A percentile compares a stretch with the other conserved stretches of the same genome.
Conservation (phyloP, 2,113 vertebrate genomes). For the Silurus meridionalis region DNA sequence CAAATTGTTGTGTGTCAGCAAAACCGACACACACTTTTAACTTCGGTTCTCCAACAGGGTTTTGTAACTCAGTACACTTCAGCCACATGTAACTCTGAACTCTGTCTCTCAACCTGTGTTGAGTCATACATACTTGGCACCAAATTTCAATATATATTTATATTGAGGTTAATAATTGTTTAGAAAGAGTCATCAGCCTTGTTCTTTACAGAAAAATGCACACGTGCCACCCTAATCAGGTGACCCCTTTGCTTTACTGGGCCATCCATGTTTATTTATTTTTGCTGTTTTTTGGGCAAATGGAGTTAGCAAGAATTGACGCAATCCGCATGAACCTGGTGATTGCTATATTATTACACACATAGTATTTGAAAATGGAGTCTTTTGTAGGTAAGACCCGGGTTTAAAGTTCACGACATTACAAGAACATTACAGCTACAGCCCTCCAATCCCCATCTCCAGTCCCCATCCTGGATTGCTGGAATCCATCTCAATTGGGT, state of each 20-base stretch:
- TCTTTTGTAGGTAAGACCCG: not conserved
- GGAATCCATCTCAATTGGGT: not conserved
- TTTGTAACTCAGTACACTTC: not conserved
- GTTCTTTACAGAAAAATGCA: not conserved
- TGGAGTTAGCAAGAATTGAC: not conserved
- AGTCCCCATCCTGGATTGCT: not conserved
- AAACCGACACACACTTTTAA: not conserved
- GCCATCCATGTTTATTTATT: slow-evolving; percentile 19
- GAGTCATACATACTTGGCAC: slow-evolving; percentile 6
- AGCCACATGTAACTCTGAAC: slow-evolving; percentile 7
- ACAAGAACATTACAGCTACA: too few species aligned
- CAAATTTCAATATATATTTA: slow-evolving; percentile 1
- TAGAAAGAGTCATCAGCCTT: slow-evolving; percentile 7
- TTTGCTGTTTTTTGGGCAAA: not conserved
- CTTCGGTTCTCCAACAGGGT: not conserved
- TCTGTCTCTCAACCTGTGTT: not conserved
- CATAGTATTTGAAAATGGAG: not conserved
- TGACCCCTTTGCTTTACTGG: slow-evolving; percentile 39
- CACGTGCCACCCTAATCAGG: not conserved
- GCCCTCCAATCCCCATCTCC: not conserved
- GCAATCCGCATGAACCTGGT: slow-evolving; percentile 1
- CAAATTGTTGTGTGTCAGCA: slow-evolving; percentile 5
- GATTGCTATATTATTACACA: not conserved
- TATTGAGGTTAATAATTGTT: slow-evolving; percentile 11
- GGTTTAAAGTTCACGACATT: too few species aligned